Conservation (phyloP, 2,113 vertebrate genomes). For the Oxyruncus cristatus region DNA sequence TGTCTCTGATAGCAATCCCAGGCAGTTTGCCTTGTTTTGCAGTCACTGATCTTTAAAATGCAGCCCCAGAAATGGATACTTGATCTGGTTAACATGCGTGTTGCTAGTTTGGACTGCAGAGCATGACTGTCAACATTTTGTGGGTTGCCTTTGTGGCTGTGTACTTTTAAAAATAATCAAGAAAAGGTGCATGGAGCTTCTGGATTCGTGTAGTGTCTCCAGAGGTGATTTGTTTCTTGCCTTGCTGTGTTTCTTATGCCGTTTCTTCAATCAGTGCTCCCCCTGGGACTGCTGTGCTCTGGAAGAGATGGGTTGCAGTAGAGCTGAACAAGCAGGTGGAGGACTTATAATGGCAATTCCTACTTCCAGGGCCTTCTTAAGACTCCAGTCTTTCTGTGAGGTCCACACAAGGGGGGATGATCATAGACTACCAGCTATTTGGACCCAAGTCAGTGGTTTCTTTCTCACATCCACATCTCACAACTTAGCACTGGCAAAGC, state of each 20-base stretch:
- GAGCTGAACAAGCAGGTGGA: not conserved
- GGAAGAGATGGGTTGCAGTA: not conserved
- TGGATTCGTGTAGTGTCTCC: not conserved
- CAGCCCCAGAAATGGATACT: not conserved
- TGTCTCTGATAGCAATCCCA: not conserved
- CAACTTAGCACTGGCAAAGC: not conserved
- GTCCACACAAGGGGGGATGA: fast-evolving
- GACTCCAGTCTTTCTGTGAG: not conserved
- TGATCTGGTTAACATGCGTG: not conserved
- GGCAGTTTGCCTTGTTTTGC: not conserved
- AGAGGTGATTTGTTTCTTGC: not conserved
- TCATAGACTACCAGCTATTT: not conserved
- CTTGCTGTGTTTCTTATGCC: not conserved
- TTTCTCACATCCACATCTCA: not conserved
- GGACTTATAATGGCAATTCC: not conserved
- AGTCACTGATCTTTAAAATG: not conserved
- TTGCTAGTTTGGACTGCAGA: not conserved
- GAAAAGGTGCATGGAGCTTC: not conserved
- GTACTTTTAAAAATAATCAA: not conserved
- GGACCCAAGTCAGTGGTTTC: not conserved
- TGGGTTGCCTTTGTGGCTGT: not conserved
- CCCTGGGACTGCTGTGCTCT: not conserved
- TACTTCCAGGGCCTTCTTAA: not conserved
- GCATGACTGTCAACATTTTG: not conserved
- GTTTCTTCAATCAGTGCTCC: not conserved